These are phyloP conservation scores for Drosophila bocki DNA, from an alignment of 1,140 invertebrate genomes.

Conservation along the genomic window DNA sequence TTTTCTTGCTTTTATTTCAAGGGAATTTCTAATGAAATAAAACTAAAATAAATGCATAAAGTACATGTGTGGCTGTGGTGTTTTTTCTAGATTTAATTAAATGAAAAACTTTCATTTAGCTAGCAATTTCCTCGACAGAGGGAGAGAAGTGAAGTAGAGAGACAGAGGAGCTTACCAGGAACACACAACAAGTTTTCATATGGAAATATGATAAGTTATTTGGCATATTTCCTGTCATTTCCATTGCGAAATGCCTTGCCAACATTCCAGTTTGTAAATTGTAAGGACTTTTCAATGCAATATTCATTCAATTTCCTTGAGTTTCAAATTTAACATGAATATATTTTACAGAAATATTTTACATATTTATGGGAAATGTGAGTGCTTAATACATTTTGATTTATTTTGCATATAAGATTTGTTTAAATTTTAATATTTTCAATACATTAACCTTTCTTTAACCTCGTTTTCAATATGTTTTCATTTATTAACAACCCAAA, in stretches of 20 bases:
- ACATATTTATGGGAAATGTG: background rate
- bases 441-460: too few relatives aligned
- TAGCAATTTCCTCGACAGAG: slow-evolving; percentile 8
- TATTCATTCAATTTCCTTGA: background rate
- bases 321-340: background rate
- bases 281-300: background rate
- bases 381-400: too few relatives aligned
- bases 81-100: slow-evolving; percentile 31
- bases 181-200: slow-evolving; percentile 13
- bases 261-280: background rate
- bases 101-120: slow-evolving; percentile 28
- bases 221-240: slow-evolving; percentile 53
- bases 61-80: slow-evolving; percentile 5
- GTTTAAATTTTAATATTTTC: too few relatives aligned
- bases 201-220: slow-evolving; percentile 54
- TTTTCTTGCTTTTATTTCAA: background rate
- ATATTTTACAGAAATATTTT: background rate
- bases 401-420: too few relatives aligned
- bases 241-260: slow-evolving; percentile 16
- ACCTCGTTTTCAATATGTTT: too few relatives aligned
- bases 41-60: background rate
- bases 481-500: background rate
- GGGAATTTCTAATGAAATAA: background rate
- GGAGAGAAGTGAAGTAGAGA: background rate
- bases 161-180: background rate